Conservation (phyloP, 2,113 vertebrate genomes). For the Ramphastos sulfuratus region DNA sequence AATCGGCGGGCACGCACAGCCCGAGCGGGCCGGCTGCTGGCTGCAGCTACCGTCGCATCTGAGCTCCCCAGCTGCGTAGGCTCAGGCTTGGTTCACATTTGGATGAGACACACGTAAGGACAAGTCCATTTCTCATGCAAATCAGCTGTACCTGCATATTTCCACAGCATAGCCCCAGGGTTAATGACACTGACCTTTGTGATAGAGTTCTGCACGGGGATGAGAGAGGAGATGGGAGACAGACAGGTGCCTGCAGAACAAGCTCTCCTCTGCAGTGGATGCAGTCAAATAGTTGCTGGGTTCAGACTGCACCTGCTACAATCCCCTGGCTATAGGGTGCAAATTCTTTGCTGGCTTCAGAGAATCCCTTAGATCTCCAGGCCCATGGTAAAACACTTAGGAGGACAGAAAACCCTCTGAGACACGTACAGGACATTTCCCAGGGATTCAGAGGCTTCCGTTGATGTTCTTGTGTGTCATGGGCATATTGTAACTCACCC, state of each 20-base stretch:
- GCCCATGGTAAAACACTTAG: not conserved
- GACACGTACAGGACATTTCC: not conserved
- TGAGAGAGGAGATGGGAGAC: not conserved
- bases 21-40: not conserved
- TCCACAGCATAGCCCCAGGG: not conserved
- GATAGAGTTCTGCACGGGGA: not conserved
- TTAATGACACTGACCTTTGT: not conserved
- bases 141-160: not conserved
- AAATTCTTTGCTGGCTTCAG: slow-evolving; percentile 20
- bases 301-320: not conserved
- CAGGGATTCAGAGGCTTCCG: not conserved
- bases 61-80: not conserved
- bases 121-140: slow-evolving; percentile 1
- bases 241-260: not conserved
- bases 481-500: not conserved
- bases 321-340: not conserved
- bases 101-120: not conserved
- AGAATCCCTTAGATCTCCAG: not conserved
- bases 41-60: not conserved
- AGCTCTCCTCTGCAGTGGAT: not conserved
- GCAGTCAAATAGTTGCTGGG: not conserved
- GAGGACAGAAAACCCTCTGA: not conserved
- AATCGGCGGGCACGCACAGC: fast-evolving
- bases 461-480: slow-evolving; percentile 35
- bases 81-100: not conserved